A percentile compares a stretch with the other conserved stretches of the same genome.
Conservation (phyloP, 2,797 vertebrate genomes). For the Enteromius anoplus region DNA sequence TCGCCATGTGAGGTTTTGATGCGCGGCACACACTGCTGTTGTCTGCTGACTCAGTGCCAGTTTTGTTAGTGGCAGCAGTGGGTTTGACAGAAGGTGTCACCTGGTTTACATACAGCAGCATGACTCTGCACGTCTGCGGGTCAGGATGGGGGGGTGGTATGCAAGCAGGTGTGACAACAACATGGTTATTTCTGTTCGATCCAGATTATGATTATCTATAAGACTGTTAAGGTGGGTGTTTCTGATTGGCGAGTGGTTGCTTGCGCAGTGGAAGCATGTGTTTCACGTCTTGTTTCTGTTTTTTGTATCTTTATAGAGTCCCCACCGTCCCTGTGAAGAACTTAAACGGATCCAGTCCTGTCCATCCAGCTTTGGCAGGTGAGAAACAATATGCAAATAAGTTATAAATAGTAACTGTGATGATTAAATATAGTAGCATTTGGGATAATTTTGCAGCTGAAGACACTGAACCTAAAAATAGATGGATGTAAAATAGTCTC, state of each 20-base stretch:
- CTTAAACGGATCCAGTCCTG: constrained; percentile 93
- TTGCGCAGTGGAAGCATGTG: constrained; percentile 9
- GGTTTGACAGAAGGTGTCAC: constrained; percentile 46
- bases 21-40: constrained; percentile 13
- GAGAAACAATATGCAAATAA: constrained; percentile 53
- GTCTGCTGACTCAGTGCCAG: constrained; percentile 37
- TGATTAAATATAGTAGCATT: constrained; percentile 11
- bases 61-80: neutral
- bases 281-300: constrained; percentile 11
- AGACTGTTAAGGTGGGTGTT: neutral
- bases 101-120: constrained; percentile 43
- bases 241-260: neutral
- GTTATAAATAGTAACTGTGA: neutral
- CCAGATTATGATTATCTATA: constrained; percentile 7
- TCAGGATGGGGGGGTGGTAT: constrained; percentile 47
- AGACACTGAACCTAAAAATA: neutral
- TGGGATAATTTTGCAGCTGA: neutral
- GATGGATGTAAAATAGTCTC: constrained; percentile 16
- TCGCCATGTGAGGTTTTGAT: constrained; percentile 12
- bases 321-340: constrained; percentile 97
- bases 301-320: constrained; percentile 76
- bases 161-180: constrained; percentile 33
- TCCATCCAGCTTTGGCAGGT: constrained; percentile 96
- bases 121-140: constrained; percentile 35
- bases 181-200: constrained; percentile 5